Evolutionary conservation across 2,797 vertebrate genomes (phyloP).

Genomic region (Xenentodon cancila): DNA sequence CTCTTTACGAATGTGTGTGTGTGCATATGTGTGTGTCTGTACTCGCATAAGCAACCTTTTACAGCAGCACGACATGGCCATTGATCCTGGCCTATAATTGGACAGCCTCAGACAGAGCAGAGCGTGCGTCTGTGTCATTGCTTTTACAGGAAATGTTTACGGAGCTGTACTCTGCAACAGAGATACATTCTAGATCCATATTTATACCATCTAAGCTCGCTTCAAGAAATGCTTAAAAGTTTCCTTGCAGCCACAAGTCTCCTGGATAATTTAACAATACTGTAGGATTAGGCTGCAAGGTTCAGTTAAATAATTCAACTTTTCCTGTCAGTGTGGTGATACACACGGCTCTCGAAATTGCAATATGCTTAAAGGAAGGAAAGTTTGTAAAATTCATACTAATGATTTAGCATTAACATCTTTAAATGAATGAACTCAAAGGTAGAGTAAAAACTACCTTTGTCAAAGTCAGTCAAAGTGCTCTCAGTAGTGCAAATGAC

Average conservation of each 20-base stretch:
- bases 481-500: no score
- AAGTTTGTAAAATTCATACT: background rate
- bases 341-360: no score
- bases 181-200: constrained; percentile 16
- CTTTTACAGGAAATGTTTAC: background rate
- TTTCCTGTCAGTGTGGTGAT: background rate
- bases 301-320: constrained; percentile 7
- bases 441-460: no score
- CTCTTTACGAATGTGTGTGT: background rate
- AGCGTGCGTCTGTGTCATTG: constrained; percentile 16
- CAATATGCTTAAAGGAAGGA: background rate
- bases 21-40: background rate
- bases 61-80: constrained; percentile 33
- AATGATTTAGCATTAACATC: no score
- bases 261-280: background rate
- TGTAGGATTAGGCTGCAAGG: background rate
- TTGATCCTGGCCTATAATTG: constrained; percentile 68
- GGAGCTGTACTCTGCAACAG: background rate
- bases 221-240: background rate
- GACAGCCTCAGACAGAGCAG: constrained; percentile 40
- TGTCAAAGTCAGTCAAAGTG: no score
- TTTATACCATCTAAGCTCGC: background rate
- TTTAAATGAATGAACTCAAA: no score
- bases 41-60: constrained; percentile 50
- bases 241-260: constrained; percentile 4